These are phyloP conservation scores for Astropecten irregularis DNA, from an alignment of 53 echinoderm and acorn worm genomes.

Conservation along the genomic window DNA sequence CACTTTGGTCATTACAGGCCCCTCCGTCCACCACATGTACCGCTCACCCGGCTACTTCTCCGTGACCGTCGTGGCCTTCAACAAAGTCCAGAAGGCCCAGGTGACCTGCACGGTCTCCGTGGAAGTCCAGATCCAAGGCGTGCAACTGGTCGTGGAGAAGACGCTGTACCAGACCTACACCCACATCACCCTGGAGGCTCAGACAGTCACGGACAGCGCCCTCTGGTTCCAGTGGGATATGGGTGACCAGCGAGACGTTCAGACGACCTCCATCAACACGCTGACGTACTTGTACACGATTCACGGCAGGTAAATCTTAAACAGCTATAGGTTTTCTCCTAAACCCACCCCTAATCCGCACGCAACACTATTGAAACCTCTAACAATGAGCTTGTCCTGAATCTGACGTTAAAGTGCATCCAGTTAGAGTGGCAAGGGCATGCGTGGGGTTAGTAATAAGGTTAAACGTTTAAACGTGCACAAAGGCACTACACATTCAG, in stretches of 20 bases:
- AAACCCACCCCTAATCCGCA: neutral
- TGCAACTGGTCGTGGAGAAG: slow-evolving; percentile 47
- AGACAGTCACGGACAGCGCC: slow-evolving; percentile 59
- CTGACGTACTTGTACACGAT: slow-evolving; percentile 52
- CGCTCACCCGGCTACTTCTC: slow-evolving; percentile 47
- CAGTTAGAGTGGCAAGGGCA: too few relatives aligned
- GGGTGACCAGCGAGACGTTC: slow-evolving; percentile 57
- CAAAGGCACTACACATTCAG: too few relatives aligned
- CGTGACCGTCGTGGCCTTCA: slow-evolving; percentile 82
- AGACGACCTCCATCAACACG: slow-evolving; percentile 29
- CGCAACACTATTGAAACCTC: neutral
- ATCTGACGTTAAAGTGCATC: too few relatives aligned
- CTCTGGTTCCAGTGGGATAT: slow-evolving; percentile 79
- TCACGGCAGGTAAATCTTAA: slow-evolving; percentile 64
- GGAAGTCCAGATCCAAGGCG: slow-evolving; percentile 69
- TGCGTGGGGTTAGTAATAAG: too few relatives aligned
- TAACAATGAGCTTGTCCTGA: too few relatives aligned
- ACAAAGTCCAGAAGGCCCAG: slow-evolving; percentile 62
- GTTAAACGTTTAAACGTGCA: too few relatives aligned
- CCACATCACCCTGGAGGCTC: slow-evolving; percentile 60
- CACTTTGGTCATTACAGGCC: slow-evolving; percentile 59
- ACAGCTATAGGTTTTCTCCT: neutral
- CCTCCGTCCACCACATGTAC: slow-evolving; percentile 72
- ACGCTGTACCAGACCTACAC: slow-evolving; percentile 61
- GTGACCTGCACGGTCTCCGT: slow-evolving; percentile 56